Percentiles rank a stretch among this genome's conserved stretches.
Evolutionary conservation across 1,140 invertebrate species (phyloP).

Genomic region (Eriosoma lanigerum): DNA sequence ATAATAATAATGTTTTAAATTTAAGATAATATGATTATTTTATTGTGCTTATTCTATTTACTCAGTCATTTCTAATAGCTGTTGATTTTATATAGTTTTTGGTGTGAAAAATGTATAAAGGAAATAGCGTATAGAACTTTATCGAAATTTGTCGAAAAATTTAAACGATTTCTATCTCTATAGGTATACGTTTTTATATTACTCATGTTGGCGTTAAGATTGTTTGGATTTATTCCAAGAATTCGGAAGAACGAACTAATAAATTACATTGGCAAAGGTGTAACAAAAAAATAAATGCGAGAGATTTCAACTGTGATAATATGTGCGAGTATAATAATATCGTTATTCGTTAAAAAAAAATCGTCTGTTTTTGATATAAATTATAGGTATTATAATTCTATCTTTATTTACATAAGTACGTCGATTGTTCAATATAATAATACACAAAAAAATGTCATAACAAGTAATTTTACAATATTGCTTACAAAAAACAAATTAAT

Average conservation of each 20-base stretch:
- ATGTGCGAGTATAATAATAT: background rate
- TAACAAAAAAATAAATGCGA: background rate
- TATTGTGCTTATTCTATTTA: background rate
- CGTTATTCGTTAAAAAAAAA: too few species aligned
- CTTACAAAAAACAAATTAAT: too few species aligned
- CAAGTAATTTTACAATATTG: too few species aligned
- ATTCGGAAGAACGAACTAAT: background rate
- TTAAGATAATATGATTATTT: background rate
- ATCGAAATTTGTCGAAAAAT: constrained; percentile 22
- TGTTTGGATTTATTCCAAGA: constrained; percentile 22
- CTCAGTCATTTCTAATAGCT: too few species aligned
- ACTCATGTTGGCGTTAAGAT: background rate
- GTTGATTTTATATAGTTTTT: background rate
- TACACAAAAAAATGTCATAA: too few species aligned
- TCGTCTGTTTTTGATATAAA: background rate
- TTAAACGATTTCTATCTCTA: background rate
- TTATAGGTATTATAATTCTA: constrained; percentile 13
- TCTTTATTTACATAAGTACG: background rate
- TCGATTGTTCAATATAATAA: background rate
- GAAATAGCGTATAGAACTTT: background rate
- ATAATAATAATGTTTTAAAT: too few species aligned
- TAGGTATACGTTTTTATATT: background rate
- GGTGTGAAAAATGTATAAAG: background rate
- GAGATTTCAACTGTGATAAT: constrained; percentile 18
- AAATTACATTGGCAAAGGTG: constrained; percentile 29